phyloP scores from a whole-genome alignment of 2,888 invertebrate genomes.

The Eilema sororculum region DNA sequence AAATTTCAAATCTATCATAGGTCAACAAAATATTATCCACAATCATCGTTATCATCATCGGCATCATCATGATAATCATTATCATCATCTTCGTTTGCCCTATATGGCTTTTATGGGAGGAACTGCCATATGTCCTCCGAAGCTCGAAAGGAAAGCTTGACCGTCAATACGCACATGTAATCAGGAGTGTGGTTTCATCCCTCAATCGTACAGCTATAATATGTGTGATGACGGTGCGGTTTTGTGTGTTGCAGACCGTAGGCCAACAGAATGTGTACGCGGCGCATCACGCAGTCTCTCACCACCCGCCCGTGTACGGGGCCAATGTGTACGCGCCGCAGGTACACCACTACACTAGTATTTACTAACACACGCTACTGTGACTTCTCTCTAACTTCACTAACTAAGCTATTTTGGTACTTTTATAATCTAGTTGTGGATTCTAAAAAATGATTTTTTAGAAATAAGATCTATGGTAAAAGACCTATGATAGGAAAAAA shows the following conservation, averaged over 20 bases:
- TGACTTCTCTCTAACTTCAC: not conserved
- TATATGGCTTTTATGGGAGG: not conserved
- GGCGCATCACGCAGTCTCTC: constrained; percentile 70
- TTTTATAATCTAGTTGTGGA: too few species aligned
- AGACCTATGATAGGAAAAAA: too few species aligned
- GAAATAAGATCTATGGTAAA: too few species aligned
- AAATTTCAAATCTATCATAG: not conserved
- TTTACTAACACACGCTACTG: constrained; percentile 4
- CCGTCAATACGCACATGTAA: not conserved
- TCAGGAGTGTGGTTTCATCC: too few species aligned
- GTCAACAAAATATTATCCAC: not conserved
- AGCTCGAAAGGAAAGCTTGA: not conserved
- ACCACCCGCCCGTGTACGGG: constrained; percentile 75
- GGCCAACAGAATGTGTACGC: constrained; percentile 68
- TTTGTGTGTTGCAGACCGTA: constrained; percentile 36
- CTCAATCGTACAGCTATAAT: too few species aligned
- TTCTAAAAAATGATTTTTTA: too few species aligned
- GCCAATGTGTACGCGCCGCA: constrained; percentile 77
- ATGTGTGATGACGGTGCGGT: not conserved
- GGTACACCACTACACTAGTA: constrained; percentile 50
- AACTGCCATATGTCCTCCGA: not conserved
- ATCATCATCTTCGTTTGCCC: not conserved
- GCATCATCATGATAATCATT: too few species aligned
- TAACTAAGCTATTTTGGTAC: not conserved
- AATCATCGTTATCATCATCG: not conserved